Conservation (phyloP, 2,797 vertebrate genomes). For the Champsocephalus esox region DNA sequence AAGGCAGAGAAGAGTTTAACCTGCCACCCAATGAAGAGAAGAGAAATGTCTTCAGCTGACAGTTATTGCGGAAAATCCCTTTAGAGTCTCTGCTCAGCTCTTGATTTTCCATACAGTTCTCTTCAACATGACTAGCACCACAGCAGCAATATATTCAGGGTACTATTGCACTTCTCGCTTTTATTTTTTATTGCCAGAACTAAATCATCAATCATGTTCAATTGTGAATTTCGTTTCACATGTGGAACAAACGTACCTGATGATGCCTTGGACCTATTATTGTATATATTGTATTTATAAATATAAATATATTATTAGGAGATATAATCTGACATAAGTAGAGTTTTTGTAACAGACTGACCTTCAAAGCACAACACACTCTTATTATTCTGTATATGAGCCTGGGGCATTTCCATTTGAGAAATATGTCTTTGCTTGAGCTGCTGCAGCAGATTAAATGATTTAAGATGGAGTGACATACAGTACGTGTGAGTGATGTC, state of each 20-base stretch:
- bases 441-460: constrained; percentile 50
- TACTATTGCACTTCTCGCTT: neutral
- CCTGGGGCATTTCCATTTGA: constrained; percentile 21
- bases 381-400: constrained; percentile 7
- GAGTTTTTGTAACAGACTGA: neutral
- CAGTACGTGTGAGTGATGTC: neutral
- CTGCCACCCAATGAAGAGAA: neutral
- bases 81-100: neutral
- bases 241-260: neutral
- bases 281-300: no score
- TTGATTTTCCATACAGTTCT: neutral
- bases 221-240: constrained; percentile 22
- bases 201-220: constrained; percentile 7
- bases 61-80: constrained; percentile 24
- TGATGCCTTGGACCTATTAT: constrained; percentile 2
- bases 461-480: constrained; percentile 34
- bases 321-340: neutral
- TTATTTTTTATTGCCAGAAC: neutral
- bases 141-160: constrained; percentile 4
- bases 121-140: constrained; percentile 1
- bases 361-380: constrained; percentile 23
- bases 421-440: constrained; percentile 10
- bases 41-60: constrained; percentile 18
- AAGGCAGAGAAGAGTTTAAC: constrained; percentile 5
- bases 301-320: no score